Base-by-base conservation (phyloP, 2,113 vertebrate genomes). In the Callospermophilus lateralis region DNA sequence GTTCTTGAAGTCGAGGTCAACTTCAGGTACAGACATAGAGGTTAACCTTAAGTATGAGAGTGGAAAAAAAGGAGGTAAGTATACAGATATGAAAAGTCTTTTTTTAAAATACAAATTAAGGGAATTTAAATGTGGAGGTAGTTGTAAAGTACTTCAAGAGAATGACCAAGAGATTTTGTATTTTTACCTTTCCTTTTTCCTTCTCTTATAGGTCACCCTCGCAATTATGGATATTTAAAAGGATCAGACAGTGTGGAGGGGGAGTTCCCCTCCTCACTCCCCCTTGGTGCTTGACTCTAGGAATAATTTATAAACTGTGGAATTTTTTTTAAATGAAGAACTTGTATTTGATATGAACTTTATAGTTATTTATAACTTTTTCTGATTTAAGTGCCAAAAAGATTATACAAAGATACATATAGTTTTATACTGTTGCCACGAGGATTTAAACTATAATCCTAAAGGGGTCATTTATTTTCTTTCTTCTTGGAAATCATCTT, bases 181-280 rank as follows among this genome's bases (percentile, higher is more conserved):
- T 77, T 80, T 94, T 89, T 84, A 96, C 37, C 63, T 45, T 87
- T 28, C 97, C 34, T 97, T 94, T 98, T 97, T 6, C 96, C 8
- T 97, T 98, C 87, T 97, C 63, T 97, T 98, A 76, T 95, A 99
- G 99, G 99, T 98, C 94, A 98, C 98, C 97, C 94, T 98, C 98
- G 99, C 99, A 99, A 99, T 99, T 99, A 99, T 99, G 99, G 99
- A 99, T 99, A 99, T 99, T 97, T 99, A 98, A 99, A 99, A 98
- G 98, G 96, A 74, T 90, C 87, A 93, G 76, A 81, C 97, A 95
- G 99, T 99, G 99, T 98, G 99, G 99, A 98, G 99, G 99, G 99
- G 98, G 98, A 98, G 98, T 98, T 99, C 99, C 99, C 99, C 99
- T 99, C 98, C 98, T 84, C 98, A 98, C 98, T 67, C 95, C 95